Base-by-base conservation (phyloP, 2,797 vertebrate genomes). In the Phylloscopus collybita region DNA sequence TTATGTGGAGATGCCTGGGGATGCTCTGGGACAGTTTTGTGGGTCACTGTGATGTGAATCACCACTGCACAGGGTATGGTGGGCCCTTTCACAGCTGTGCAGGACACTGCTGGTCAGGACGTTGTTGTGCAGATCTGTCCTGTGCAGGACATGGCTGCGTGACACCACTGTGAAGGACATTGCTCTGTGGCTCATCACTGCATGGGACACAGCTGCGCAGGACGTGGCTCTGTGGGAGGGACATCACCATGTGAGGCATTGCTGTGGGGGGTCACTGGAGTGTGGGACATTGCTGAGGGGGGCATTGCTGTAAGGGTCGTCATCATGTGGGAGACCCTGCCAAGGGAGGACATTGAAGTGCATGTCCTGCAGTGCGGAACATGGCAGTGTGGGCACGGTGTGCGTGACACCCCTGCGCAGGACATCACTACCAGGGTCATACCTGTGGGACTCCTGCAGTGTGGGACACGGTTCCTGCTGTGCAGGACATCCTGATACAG, bases 81-180 rank as follows among this genome's bases (percentile, higher is more conserved):
- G 36, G 32, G 5, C 30, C 56, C 4, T 4, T 13, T 61, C 49
- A 23, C 21, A 34, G 26, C 7, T 14, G 42, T 16, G 60, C 44
- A 18, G 76, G 47, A 13, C 42, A 27, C 20, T 1, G 3, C 29
- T 34, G 36, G 9, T 1, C 27, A 29, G 44, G 36, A 34, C 3
- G 0, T 2, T 16, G n/a, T 32, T 0, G 0, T 11, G n/a, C 40
- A 17, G 21, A 27, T 40, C 3, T 0, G 22, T 32, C 13, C 42
- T 18, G 30, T 20, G 51, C 42, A 45, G 60, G 42, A n/a, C 61
- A 13, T 0, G 16, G 44, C 29, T 29, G 16, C 32, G 50, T 22
- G 71, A 23, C 61, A 15, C 18, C 9, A 7, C 16, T n/a, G 23
- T 5, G 57, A 12, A 54, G 56, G 60, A 42, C 29, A 3, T 3